These are phyloP conservation scores for Trididemnum nubilum DNA, from an alignment of 23 tunicate species.

Conservation along the genomic window DNA sequence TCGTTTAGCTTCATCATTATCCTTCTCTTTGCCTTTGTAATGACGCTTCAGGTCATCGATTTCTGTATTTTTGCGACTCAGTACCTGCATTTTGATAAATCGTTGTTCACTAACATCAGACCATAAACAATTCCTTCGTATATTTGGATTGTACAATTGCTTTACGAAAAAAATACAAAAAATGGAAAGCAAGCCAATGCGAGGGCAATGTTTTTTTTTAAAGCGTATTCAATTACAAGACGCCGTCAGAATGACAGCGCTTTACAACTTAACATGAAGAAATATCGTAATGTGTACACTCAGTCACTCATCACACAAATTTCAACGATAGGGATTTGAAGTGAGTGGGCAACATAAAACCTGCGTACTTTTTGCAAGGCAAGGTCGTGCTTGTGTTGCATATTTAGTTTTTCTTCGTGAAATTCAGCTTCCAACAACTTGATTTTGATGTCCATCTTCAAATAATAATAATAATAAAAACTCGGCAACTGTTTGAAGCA, in stretches of 20 bases:
- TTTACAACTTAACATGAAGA: too few relatives aligned
- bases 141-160: too few relatives aligned
- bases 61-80: slow-evolving; percentile 80
- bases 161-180: too few relatives aligned
- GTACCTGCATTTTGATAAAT: slow-evolving; percentile 55
- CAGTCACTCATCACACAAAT: too few relatives aligned
- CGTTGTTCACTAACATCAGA: not conserved
- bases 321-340: too few relatives aligned
- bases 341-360: too few relatives aligned
- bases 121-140: not conserved
- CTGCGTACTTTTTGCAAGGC: slow-evolving; percentile 78
- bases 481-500: too few relatives aligned
- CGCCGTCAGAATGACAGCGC: too few relatives aligned
- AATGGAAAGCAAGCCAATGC: too few relatives aligned
- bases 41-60: slow-evolving; percentile 85
- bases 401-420: slow-evolving; percentile 81
- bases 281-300: too few relatives aligned
- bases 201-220: too few relatives aligned
- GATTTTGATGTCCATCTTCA: slow-evolving; percentile 71
- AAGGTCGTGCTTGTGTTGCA: slow-evolving; percentile 87
- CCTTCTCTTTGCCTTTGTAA: slow-evolving; percentile 77
- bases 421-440: slow-evolving; percentile 80
- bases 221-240: too few relatives aligned
- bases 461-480: not conserved
- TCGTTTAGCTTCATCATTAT: slow-evolving; percentile 51